A percentile compares a stretch with the other conserved stretches of the same genome.
Conservation (phyloP, 2,113 vertebrate species). For the Osmerus eperlanus region DNA sequence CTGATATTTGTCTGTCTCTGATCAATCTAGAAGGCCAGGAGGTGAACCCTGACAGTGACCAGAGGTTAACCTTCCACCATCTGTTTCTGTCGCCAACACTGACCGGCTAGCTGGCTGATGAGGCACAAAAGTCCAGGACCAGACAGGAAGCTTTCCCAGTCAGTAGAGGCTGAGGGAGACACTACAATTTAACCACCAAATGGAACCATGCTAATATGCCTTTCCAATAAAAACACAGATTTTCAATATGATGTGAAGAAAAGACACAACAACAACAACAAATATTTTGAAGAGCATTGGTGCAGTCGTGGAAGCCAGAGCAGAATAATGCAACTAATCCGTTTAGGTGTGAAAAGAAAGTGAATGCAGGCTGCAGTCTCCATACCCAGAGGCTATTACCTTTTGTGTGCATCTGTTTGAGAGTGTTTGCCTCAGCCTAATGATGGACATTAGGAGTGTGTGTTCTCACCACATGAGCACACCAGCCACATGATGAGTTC, state of each 20-base stretch:
- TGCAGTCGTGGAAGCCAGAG: neutral
- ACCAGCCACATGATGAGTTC: conserved; percentile 33
- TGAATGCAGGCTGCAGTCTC: conserved; percentile 13
- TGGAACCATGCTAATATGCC: conserved; percentile 3
- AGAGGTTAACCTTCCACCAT: conserved; percentile 22
- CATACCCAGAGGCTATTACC: conserved; percentile 32
- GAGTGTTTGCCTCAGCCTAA: conserved; percentile 35
- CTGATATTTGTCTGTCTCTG: conserved; percentile 15
- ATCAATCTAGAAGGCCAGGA: conserved; percentile 1
- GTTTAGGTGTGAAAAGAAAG: neutral
- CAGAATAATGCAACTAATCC: neutral
- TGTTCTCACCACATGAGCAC: conserved; percentile 41
- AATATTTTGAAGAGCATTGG: neutral
- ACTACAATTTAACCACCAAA: neutral
- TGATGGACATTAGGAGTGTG: conserved; percentile 42
- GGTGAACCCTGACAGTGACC: conserved; percentile 29
- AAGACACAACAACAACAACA: neutral
- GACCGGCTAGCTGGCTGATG: conserved; percentile 14
- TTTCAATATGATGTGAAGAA: neutral
- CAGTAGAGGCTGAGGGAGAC: conserved; percentile 2
- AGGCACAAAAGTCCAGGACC: neutral
- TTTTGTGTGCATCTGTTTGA: conserved; percentile 23
- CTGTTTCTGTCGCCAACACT: conserved; percentile 21
- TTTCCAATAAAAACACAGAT: neutral
- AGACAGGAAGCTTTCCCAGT: neutral